Base-by-base conservation (phyloP, 64 coral and sea anemone species). In the Stylophora pistillata region DNA sequence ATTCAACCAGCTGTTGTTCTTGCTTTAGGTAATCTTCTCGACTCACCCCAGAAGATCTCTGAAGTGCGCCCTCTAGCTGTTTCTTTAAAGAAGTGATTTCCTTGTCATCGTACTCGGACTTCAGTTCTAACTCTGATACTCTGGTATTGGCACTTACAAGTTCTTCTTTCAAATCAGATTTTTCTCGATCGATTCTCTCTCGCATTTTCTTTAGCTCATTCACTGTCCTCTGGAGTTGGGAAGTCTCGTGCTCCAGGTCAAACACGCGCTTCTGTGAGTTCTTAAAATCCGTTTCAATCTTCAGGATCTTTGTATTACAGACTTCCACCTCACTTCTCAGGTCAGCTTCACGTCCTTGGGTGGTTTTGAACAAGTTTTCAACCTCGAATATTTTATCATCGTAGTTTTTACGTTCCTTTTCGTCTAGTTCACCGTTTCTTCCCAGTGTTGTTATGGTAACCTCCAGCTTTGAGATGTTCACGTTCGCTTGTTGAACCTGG, bases 211-310 rank as follows among this genome's bases (percentile, higher is more conserved):
- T 77, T 12, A 98, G 89, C 58, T 98, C 96, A 55, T 59, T 87
- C 21, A 98, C 62, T 33, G 74, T 92, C 74, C 88, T 95, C 72
- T 98, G 77, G 5, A 98, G 72, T 26, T 80, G 74, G 6, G 61
- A 71, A 3, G 84, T 89, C 25, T 98, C 93, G 25, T 95, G 91
- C 30, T 95, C 90, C 18, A 98, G 53, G 27, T 98, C 96, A 34
- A 95, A 92, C 0, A 93, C 89, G 9, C 93, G 87, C 74, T 98
- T 95, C 63, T 98, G 96, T 23, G 96, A 92, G 82, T 93, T 98
- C 77, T 93, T 98, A 75, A 85, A 88, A 86, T 98, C 96, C 56
- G 68, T 72, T 55, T 95, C 96, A 7, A 98, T 55, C 79, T 91
- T 91, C 26, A 47, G 65, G 30, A 98, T 64, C 53, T 89, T 92